These are phyloP conservation scores for Tragopan temminckii DNA, from an alignment of 2,797 vertebrate genomes.

Conservation along the genomic window DNA sequence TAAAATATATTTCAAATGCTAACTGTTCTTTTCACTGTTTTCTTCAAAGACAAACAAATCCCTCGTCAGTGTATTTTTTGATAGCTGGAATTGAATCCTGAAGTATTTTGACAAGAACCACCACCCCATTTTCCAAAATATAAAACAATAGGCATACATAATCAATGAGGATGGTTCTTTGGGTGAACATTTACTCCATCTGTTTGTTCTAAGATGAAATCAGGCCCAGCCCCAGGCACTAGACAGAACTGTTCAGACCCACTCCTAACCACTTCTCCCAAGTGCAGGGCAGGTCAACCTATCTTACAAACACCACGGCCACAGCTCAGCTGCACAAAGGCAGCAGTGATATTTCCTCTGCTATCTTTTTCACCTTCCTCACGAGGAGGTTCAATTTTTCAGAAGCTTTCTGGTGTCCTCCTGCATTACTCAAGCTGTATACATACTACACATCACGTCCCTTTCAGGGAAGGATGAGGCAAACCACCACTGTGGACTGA, in stretches of 20 bases:
- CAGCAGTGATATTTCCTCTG: background rate
- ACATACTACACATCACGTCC: accelerated
- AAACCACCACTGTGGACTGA: background rate
- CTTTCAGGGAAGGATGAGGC: background rate
- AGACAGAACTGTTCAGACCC: background rate
- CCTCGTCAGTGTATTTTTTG: background rate
- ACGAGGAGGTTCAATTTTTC: background rate
- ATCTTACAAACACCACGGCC: background rate
- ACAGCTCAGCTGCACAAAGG: background rate
- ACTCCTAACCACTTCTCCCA: background rate
- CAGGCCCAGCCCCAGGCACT: background rate
- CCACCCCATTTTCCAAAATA: background rate
- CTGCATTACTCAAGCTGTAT: background rate
- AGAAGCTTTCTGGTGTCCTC: background rate
- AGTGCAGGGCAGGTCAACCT: background rate
- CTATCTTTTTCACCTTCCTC: background rate
- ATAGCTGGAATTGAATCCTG: background rate
- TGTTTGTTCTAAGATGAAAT: background rate
- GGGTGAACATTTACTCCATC: background rate
- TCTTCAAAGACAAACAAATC: background rate
- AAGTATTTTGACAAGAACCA: background rate
- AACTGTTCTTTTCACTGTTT: background rate
- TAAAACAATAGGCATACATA: background rate
- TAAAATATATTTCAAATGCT: background rate
- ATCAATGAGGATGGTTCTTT: background rate